phyloP scores from a whole-genome alignment of 1,140 invertebrate genomes.

The Ditylenchus dipsaci region DNA sequence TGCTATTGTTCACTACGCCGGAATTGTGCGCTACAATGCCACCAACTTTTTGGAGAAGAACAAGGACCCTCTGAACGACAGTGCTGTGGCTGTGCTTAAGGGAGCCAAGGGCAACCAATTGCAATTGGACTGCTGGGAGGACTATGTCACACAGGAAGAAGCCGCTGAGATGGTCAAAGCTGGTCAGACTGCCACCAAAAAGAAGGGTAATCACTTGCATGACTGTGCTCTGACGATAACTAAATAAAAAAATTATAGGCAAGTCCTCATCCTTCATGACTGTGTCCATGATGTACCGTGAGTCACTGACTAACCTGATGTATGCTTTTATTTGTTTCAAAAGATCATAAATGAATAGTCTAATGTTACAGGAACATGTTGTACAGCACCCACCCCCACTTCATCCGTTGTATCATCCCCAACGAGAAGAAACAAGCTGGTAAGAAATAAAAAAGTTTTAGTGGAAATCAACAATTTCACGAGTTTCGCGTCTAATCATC shows the following conservation, averaged over 20 bases:
- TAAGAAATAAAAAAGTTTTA: neutral
- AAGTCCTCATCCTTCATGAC: slow-evolving; percentile 58
- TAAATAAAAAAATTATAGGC: neutral
- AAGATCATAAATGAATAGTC: too few species aligned
- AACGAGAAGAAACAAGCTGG: slow-evolving; percentile 80
- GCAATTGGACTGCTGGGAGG: slow-evolving; percentile 50
- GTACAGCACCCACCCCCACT: slow-evolving; percentile 82
- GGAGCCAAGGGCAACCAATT: slow-evolving; percentile 45
- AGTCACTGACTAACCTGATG: slow-evolving; percentile 58
- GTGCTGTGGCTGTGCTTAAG: slow-evolving; percentile 85
- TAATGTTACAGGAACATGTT: slow-evolving; percentile 36
- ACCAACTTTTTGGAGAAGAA: slow-evolving; percentile 58
- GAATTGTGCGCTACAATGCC: slow-evolving; percentile 63
- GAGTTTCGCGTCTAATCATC: too few species aligned
- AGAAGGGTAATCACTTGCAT: slow-evolving; percentile 47
- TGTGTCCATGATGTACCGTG: slow-evolving; percentile 58
- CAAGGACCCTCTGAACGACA: slow-evolving; percentile 67
- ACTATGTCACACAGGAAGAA: slow-evolving; percentile 46
- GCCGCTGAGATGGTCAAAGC: slow-evolving; percentile 54
- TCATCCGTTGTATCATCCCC: slow-evolving; percentile 99
- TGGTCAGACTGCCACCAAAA: slow-evolving; percentile 45
- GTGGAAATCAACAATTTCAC: neutral
- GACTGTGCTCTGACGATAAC: neutral
- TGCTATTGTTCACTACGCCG: slow-evolving; percentile 58
- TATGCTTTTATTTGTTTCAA: too few species aligned